These are phyloP conservation scores for Thaleichthys pacificus DNA, from an alignment of 2,797 vertebrate genomes.

Conservation along the genomic window DNA sequence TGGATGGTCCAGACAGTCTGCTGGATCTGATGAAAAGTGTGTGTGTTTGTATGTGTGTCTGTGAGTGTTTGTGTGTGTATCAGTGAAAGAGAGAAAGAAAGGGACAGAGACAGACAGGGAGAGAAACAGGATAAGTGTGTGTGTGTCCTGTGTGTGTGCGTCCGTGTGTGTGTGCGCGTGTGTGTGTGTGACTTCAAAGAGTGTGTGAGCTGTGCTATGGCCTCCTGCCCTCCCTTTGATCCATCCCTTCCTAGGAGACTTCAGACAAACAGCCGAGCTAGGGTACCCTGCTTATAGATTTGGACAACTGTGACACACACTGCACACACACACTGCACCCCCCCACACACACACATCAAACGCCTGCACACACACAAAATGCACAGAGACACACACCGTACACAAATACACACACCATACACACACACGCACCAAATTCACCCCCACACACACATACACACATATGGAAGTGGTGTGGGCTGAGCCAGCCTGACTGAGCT, in stretches of 20 bases:
- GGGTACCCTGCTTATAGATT: no score
- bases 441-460: constrained; percentile 8
- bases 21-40: background rate
- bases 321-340: no score
- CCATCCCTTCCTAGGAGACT: no score
- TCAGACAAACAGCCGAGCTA: no score
- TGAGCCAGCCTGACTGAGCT: background rate
- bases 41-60: background rate
- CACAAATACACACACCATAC: background rate
- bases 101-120: no score
- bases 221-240: no score
- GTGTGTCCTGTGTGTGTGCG: background rate
- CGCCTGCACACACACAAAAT: background rate
- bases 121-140: background rate
- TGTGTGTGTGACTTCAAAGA: no score
- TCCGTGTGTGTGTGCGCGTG: background rate
- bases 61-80: background rate
- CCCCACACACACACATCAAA: background rate
- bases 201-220: no score
- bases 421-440: background rate
- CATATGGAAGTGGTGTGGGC: background rate
- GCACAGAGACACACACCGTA: background rate
- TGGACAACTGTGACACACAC: no score
- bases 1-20: no score
- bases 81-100: background rate